Evolutionary conservation across 2,797 vertebrate species (phyloP).

Genomic region (Simalia tracyae): DNA sequence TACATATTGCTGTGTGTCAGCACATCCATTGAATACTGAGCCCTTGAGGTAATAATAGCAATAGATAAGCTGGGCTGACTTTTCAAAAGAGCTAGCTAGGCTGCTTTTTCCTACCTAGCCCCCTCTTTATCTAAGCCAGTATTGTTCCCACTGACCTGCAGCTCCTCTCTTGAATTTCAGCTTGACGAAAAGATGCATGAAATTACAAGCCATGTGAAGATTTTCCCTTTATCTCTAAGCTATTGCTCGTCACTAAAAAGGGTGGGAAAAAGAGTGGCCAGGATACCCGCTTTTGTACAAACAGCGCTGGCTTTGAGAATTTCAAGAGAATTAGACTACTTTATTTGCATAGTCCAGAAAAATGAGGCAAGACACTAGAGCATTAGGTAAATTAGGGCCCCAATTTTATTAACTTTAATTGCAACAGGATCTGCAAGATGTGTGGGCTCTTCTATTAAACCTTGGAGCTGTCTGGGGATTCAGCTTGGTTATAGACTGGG

Average conservation of each 20-base stretch:
- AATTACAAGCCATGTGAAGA: not conserved
- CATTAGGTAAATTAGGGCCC: not conserved
- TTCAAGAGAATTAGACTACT: not conserved
- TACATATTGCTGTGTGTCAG: not conserved
- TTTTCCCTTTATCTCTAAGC: not conserved
- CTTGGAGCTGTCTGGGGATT: not conserved
- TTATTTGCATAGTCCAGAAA: not conserved
- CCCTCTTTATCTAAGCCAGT: not conserved
- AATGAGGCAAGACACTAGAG: not conserved
- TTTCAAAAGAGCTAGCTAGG: not conserved
- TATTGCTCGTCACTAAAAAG: no score
- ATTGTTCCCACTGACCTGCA: not conserved
- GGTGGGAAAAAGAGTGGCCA: not conserved
- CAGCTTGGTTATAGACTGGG: not conserved
- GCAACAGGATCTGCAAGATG: not conserved
- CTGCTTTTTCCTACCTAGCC: not conserved
- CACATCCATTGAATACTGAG: not conserved
- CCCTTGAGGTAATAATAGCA: not conserved
- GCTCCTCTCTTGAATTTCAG: not conserved
- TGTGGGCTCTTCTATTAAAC: not conserved
- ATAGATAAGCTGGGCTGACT: not conserved
- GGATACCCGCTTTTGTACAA: no score
- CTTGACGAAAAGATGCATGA: not conserved
- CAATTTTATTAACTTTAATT: not conserved
- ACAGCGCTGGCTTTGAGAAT: not conserved